These are phyloP conservation scores for Spilosoma lubricipeda DNA, from an alignment of 2,888 invertebrate genomes.

Conservation along the genomic window DNA sequence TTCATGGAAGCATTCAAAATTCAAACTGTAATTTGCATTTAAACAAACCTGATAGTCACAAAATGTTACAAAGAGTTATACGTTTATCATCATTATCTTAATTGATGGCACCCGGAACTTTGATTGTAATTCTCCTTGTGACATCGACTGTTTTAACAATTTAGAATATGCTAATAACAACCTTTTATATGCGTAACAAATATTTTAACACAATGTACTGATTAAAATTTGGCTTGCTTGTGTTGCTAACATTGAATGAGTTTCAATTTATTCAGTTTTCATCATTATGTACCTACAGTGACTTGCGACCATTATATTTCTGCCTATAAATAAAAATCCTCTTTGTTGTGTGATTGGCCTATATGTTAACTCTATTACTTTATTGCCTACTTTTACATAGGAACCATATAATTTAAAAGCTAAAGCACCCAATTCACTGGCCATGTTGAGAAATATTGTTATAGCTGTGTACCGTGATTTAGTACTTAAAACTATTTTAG, in stretches of 20 bases:
- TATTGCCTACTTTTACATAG: constrained; percentile 11
- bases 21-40: not conserved
- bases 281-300: not conserved
- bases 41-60: not conserved
- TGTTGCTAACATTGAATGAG: not conserved
- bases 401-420: constrained; percentile 10
- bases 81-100: not conserved
- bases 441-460: not conserved
- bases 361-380: not conserved
- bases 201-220: not conserved
- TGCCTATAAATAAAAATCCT: not conserved
- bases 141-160: not conserved
- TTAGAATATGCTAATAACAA: not conserved
- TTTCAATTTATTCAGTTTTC: not conserved
- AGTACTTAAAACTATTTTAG: not conserved
- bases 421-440: constrained; percentile 18
- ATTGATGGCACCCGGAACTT: not conserved
- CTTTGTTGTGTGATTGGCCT: not conserved
- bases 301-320: not conserved
- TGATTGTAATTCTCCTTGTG: not conserved
- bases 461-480: too few relatives aligned
- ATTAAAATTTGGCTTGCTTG: not conserved
- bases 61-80: not conserved
- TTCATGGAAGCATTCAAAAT: not conserved
- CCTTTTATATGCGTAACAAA: not conserved